Evolutionary conservation across 1,140 invertebrate species (phyloP).

Genomic region (Zaprionus nigranus): DNA sequence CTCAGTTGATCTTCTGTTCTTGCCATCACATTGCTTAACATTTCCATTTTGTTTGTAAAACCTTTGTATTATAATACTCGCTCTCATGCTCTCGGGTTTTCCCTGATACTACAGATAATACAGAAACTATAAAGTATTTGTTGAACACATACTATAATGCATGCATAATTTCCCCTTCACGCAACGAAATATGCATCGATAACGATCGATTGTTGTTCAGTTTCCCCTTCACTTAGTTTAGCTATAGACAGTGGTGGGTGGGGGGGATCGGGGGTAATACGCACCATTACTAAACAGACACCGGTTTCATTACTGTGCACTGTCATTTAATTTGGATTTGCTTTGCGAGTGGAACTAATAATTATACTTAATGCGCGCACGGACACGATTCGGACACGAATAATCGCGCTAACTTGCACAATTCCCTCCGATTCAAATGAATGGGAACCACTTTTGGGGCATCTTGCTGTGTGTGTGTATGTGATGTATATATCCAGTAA

Average conservation of each 20-base stretch:
- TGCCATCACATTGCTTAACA: neutral
- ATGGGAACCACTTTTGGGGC: constrained; percentile 15
- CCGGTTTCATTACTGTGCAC: constrained; percentile 84
- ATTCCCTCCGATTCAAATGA: constrained; percentile 32
- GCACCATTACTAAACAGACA: constrained; percentile 84
- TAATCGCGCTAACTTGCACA: constrained; percentile 32
- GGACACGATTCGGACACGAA: constrained; percentile 25
- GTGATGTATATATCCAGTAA: neutral
- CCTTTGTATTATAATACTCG: neutral
- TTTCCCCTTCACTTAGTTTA: neutral
- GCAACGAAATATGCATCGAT: neutral
- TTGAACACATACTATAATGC: neutral
- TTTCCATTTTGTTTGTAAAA: neutral
- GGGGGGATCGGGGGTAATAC: constrained; percentile 40
- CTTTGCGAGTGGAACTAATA: constrained; percentile 68
- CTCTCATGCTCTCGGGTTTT: neutral
- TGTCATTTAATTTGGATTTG: constrained; percentile 83
- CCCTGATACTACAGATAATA: neutral
- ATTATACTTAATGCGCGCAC: constrained; percentile 50
- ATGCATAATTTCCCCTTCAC: neutral
- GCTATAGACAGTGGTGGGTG: neutral
- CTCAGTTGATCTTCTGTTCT: neutral
- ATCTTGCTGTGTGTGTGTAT: neutral
- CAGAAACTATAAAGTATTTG: too few species aligned
- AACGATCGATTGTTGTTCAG: neutral